Conservation (phyloP, 37 sponge, comb jelly and placozoan genomes). For the Ephydatia muelleri region DNA sequence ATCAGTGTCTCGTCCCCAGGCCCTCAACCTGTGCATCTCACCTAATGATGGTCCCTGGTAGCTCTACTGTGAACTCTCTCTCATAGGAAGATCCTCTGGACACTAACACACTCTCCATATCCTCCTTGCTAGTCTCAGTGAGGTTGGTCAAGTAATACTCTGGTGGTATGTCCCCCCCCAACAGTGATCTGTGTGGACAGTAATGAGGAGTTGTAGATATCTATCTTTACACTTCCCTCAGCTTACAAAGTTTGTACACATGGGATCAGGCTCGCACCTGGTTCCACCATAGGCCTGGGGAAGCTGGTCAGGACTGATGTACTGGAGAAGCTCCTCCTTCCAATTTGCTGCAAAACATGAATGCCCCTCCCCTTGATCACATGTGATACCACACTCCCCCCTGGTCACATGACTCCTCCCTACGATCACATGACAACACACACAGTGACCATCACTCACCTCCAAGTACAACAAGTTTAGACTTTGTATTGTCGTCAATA, state of each 20-base stretch:
- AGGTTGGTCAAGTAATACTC: conserved; percentile 59
- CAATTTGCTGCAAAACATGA: conserved; percentile 41
- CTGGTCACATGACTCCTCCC: not conserved
- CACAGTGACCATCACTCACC: conserved; percentile 9
- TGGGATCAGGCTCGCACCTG: conserved; percentile 69
- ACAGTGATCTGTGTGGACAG: conserved; percentile 10
- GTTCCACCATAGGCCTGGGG: conserved; percentile 70
- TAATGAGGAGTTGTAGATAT: not conserved
- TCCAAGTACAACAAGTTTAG: conserved; percentile 64
- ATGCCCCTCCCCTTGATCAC: not conserved
- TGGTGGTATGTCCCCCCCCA: conserved; percentile 56
- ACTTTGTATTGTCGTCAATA: conserved; percentile 54
- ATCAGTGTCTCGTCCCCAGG: not conserved
- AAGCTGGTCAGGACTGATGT: conserved; percentile 69
- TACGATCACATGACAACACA: not conserved
- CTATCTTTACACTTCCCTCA: not conserved
- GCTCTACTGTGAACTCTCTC: conserved; percentile 25
- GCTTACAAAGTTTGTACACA: conserved; percentile 55
- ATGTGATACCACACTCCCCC: not conserved
- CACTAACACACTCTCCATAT: conserved; percentile 58
- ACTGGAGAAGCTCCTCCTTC: conserved; percentile 65
- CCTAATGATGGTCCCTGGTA: conserved; percentile 22
- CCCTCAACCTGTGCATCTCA: not conserved
- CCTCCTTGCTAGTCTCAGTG: conserved; percentile 42
- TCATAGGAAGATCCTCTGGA: conserved; percentile 42